Conservation (phyloP, 2,888 invertebrate species). For the Eupeodes latifasciatus region DNA sequence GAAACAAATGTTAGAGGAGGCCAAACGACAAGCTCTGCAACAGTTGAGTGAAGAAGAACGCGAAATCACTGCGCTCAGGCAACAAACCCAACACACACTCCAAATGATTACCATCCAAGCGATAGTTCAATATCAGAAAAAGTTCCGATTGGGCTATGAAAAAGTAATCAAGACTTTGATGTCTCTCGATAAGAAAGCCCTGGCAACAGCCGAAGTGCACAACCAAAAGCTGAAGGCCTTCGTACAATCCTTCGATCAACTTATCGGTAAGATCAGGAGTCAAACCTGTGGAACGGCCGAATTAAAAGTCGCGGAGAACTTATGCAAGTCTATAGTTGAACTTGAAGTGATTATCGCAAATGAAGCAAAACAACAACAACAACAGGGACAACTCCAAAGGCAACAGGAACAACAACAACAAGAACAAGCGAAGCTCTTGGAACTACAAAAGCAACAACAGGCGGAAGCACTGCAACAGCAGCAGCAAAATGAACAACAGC, state of each 20-base stretch:
- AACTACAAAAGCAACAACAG: conserved; percentile 74
- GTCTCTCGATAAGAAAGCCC: conserved; percentile 83
- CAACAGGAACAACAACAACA: conserved; percentile 70
- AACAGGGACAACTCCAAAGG: conserved; percentile 38
- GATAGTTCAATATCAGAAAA: conserved; percentile 86
- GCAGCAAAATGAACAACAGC: conserved; percentile 58
- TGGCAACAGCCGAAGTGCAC: conserved; percentile 80
- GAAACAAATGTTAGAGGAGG: conserved; percentile 78
- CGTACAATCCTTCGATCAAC: conserved; percentile 80
- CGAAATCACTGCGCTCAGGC: conserved; percentile 78
- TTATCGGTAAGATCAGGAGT: conserved; percentile 80
- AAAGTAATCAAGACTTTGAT: conserved; percentile 85
- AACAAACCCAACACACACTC: conserved; percentile 79
- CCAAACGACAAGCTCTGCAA: conserved; percentile 78
- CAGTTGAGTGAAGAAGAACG: conserved; percentile 78
- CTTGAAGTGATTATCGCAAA: conserved; percentile 82
- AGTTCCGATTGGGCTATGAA: conserved; percentile 86
- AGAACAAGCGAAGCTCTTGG: conserved; percentile 64
- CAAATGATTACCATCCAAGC: conserved; percentile 84
- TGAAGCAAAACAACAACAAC: conserved; percentile 73
- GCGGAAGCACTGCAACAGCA: conserved; percentile 68
- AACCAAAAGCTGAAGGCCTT: conserved; percentile 83
- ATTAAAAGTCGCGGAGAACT: conserved; percentile 85
- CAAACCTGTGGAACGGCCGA: conserved; percentile 85
- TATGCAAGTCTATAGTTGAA: conserved; percentile 84